Percentiles rank a stretch among this genome's conserved stretches.
Evolutionary conservation across 2,797 vertebrate species (phyloP).

Genomic region (Sylvia borin): DNA sequence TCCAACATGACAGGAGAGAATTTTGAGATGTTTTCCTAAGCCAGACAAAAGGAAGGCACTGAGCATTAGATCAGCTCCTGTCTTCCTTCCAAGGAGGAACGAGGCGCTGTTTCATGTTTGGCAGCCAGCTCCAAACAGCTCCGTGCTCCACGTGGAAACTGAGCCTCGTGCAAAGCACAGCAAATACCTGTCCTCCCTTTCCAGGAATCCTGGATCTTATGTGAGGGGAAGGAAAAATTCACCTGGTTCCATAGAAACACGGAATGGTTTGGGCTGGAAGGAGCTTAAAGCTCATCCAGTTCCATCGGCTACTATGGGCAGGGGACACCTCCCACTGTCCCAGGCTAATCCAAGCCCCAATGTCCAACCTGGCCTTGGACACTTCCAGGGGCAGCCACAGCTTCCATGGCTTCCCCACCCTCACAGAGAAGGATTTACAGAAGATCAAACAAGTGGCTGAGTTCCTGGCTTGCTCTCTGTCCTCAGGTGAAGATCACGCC

Average conservation of each 20-base stretch:
- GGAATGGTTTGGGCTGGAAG: not conserved
- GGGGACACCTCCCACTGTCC: not conserved
- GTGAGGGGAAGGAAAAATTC: rapidly evolving
- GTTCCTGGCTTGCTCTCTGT: not conserved
- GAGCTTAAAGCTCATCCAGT: rapidly evolving
- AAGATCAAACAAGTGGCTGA: not conserved
- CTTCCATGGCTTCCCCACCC: not conserved
- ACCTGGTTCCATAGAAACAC: not conserved
- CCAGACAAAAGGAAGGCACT: not conserved
- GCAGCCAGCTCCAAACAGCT: not conserved
- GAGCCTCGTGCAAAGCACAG: not conserved
- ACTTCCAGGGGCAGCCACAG: not conserved
- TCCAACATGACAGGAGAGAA: not conserved
- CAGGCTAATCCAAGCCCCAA: not conserved
- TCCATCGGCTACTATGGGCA: rapidly evolving
- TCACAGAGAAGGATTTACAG: not conserved
- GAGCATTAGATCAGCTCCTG: not conserved
- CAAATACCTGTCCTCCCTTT: not conserved
- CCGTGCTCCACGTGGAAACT: not conserved
- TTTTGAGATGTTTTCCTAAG: not conserved
- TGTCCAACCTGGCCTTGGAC: rapidly evolving
- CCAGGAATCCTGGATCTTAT: not conserved
- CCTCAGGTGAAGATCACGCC: not conserved
- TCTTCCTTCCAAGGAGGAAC: not conserved
- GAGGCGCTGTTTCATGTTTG: not conserved